A percentile compares a stretch with the other conserved stretches of the same genome.
Evolutionary conservation across 2,888 invertebrate species (phyloP).

Genomic region (Gonocerus acuteangulatus): DNA sequence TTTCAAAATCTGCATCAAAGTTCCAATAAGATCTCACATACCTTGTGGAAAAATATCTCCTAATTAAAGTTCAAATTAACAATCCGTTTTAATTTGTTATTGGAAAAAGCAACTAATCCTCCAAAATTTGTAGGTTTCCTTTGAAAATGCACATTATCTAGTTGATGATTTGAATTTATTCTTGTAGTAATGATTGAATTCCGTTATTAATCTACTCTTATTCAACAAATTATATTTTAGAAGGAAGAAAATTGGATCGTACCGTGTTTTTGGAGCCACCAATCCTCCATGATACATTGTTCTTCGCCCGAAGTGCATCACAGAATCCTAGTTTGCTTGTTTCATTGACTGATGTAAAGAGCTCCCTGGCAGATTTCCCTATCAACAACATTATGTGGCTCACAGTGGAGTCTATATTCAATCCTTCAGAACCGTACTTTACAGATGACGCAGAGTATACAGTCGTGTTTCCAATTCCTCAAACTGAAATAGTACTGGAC

Average conservation of each 20-base stretch:
- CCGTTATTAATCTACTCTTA: no score
- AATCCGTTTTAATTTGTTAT: no score
- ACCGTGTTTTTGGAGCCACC: neutral
- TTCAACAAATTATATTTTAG: no score
- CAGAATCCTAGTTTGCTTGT: neutral
- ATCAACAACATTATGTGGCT: constrained; percentile 12
- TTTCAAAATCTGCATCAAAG: no score
- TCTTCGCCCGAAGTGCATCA: neutral
- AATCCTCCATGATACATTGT: neutral
- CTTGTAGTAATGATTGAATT: neutral
- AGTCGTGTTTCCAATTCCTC: neutral
- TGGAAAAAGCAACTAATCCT: no score
- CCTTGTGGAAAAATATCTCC: no score
- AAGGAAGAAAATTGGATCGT: neutral
- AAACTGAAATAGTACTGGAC: neutral
- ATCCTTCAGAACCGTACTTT: neutral
- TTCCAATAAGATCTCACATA: no score
- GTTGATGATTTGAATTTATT: neutral
- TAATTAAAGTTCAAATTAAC: no score
- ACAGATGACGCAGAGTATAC: constrained; percentile 6
- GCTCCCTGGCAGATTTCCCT: neutral
- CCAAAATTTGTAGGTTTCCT: no score
- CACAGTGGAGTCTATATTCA: constrained; percentile 8
- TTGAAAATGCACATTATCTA: no score
- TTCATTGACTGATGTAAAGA: neutral